A percentile compares a stretch with the other conserved stretches of the same genome.
phyloP scores from a whole-genome alignment of 2,797 vertebrate genomes.

The Ceryle rudis region DNA sequence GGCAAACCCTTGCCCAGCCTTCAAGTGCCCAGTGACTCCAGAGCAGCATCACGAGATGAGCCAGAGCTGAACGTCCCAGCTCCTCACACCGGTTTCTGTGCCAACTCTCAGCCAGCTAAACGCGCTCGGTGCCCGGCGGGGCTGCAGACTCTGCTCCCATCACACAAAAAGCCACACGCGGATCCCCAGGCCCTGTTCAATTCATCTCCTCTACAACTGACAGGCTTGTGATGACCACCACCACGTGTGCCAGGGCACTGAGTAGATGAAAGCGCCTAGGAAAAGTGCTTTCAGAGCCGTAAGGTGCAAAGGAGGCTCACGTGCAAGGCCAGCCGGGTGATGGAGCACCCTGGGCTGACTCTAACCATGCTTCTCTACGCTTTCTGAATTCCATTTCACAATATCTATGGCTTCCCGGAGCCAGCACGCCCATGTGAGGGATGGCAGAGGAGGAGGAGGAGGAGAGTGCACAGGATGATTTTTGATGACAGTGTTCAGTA shows the following conservation, averaged over 20 bases:
- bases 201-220: background rate
- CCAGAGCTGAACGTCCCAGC: rapidly evolving
- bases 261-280: background rate
- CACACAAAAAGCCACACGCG: background rate
- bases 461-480: background rate
- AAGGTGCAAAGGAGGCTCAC: background rate
- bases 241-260: rapidly evolving
- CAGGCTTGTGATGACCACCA: background rate
- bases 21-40: background rate
- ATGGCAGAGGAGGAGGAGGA: background rate
- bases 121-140: rapidly evolving
- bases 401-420: background rate
- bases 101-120: background rate
- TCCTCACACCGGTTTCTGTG: background rate
- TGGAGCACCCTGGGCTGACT: background rate
- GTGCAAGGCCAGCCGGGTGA: rapidly evolving
- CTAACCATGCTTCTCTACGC: background rate
- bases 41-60: background rate
- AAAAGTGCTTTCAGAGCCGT: background rate
- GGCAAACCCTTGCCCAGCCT: background rate
- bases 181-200: rapidly evolving
- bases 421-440: background rate
- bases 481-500: background rate
- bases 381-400: background rate
- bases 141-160: background rate